Base-by-base conservation (phyloP, 30 jellyfish, hydroid and myxozoan genomes). In the Rhopilema esculentum region DNA sequence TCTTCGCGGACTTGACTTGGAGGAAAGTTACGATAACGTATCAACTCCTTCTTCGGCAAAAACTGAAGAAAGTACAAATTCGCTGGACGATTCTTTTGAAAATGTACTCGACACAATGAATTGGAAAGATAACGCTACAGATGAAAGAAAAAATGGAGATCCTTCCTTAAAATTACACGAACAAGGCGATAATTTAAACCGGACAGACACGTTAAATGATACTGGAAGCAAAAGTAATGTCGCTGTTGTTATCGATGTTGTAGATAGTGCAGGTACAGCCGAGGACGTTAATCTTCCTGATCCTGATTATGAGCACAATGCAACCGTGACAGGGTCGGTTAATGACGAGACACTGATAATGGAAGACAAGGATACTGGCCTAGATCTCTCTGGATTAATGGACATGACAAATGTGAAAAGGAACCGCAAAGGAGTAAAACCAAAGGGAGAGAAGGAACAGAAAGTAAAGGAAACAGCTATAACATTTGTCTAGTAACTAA, bases 1-100 rank as follows among this genome's bases (percentile, higher is more conserved):
- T 19, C 74, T 91, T 64, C 51, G 91, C 25, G 95, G 95, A 33
- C 84, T 91, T n/a, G 94, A 78, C 51, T 79, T 72, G 69, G 92
- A 52, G 20, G 97, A 63, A 19, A 82, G 82, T 57, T 26, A 50
- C 77, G 85, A 82, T 18, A 23, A 49, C 17, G 33, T 67, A 26
- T 25, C 25, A 48, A 49, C 73, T 0, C 77, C 81, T 9, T 68
- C 53, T 1, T 49, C 57, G 0, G 84, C 22, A 16, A 61, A 66
- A 29, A 75, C 80, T 57, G 75, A 49, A 7, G 85, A n/a, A 0
- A 66, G 16, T 24, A 20, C 57, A 20, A 27, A 63, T 1, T 69
- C 49, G 27, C 40, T 80, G 61, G 90, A 80, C 17, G 90, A 80
- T 66, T 80, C 90, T 8, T 80, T 80, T 66, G 90, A 80, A 17